Evolutionary conservation across 2,113 vertebrate genomes (phyloP).

Genomic region (Otocyon megalotis): DNA sequence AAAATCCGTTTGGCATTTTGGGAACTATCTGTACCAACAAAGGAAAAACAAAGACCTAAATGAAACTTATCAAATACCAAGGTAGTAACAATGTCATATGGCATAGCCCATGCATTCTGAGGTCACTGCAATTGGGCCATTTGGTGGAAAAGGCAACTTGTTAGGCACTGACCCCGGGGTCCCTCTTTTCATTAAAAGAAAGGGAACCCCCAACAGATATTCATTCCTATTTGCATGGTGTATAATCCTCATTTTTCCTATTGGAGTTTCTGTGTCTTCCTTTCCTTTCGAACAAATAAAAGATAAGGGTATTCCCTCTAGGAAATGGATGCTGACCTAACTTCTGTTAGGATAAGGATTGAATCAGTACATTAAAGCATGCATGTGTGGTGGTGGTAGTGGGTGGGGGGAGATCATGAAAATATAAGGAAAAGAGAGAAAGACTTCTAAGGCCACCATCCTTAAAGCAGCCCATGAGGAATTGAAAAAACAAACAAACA

Average conservation of each 20-base stretch:
- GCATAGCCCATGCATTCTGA: not conserved
- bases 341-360: not conserved
- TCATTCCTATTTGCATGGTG: not conserved
- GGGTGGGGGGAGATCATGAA: not conserved
- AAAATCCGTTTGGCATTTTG: not conserved
- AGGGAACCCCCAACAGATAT: not conserved
- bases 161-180: not conserved
- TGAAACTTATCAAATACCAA: not conserved
- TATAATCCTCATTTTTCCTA: not conserved
- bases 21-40: not conserved
- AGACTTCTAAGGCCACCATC: not conserved
- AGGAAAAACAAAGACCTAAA: not conserved
- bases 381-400: not conserved
- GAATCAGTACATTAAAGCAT: not conserved
- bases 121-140: not conserved
- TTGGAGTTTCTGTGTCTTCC: not conserved
- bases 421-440: not conserved
- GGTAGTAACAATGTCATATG: not conserved
- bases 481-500: not conserved
- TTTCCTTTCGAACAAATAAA: not conserved
- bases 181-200: not conserved
- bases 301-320: not conserved
- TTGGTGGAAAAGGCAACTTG: not conserved
- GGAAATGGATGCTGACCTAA: not conserved
- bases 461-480: not conserved